Conservation (phyloP, 1,140 invertebrate species). For the Megalopta genalis region DNA sequence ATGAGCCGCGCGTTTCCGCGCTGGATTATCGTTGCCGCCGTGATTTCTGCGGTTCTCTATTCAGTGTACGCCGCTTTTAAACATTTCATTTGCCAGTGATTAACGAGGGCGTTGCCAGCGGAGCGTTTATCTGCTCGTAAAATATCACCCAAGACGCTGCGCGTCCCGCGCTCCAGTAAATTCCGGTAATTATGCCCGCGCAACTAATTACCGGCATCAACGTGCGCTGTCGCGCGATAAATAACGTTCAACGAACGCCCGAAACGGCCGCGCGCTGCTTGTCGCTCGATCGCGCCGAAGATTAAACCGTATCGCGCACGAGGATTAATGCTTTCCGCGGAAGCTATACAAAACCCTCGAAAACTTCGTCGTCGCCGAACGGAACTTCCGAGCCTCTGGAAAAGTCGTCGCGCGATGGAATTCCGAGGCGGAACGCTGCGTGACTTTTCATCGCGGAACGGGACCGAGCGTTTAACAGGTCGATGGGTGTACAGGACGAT, state of each 20-base stretch:
- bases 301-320: conserved; percentile 10
- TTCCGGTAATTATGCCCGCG: conserved; percentile 13
- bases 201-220: conserved; percentile 17
- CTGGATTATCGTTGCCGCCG: not conserved
- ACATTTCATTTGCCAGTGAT: not conserved
- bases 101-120: conserved; percentile 1
- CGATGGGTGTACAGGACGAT: no score
- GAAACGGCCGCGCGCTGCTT: not conserved
- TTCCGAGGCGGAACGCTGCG: not conserved
- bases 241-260: conserved; percentile 8
- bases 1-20: not conserved
- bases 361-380: not conserved
- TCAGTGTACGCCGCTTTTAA: not conserved
- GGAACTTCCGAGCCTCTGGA: not conserved
- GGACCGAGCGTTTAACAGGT: no score
- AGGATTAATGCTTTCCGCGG: not conserved
- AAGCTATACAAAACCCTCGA: not conserved
- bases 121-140: conserved; percentile 12
- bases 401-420: not conserved
- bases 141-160: conserved; percentile 25
- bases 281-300: not conserved
- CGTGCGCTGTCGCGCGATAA: not conserved
- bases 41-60: not conserved
- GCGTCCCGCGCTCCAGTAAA: not conserved
- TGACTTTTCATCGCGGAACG: not conserved